A percentile compares a stretch with the other conserved stretches of the same genome.
phyloP scores from a whole-genome alignment of 2,797 vertebrate species.

The Darevskia nairensis region DNA sequence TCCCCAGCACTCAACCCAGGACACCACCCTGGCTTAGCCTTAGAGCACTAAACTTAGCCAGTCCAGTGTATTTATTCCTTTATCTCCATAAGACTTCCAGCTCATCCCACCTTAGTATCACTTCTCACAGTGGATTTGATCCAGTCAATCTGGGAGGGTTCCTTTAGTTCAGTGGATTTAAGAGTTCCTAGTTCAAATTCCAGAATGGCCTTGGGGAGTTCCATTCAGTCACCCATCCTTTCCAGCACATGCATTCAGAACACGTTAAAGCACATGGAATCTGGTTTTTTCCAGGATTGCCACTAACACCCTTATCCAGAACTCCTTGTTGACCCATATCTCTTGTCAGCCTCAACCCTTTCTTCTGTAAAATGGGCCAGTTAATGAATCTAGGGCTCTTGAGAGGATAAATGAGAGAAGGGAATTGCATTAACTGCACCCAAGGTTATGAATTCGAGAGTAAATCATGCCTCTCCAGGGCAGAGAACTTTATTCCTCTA shows the following conservation, averaged over 20 bases:
- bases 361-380: background rate
- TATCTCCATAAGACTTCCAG: background rate
- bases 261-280: background rate
- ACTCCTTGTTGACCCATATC: background rate
- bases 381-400: background rate
- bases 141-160: background rate
- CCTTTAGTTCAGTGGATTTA: background rate
- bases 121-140: background rate
- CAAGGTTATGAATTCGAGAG: background rate
- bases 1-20: background rate
- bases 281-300: background rate
- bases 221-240: background rate
- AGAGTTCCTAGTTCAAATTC: background rate
- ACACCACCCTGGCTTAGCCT: background rate
- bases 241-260: background rate
- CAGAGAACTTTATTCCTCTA: background rate
- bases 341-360: background rate
- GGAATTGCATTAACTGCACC: background rate
- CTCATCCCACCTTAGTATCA: background rate
- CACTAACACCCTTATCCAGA: background rate
- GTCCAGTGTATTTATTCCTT: background rate
- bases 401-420: background rate
- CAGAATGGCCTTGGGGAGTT: background rate
- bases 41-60: background rate
- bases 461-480: background rate